phyloP scores from a whole-genome alignment of 1,140 invertebrate species.

The Papilio aristodemus region DNA sequence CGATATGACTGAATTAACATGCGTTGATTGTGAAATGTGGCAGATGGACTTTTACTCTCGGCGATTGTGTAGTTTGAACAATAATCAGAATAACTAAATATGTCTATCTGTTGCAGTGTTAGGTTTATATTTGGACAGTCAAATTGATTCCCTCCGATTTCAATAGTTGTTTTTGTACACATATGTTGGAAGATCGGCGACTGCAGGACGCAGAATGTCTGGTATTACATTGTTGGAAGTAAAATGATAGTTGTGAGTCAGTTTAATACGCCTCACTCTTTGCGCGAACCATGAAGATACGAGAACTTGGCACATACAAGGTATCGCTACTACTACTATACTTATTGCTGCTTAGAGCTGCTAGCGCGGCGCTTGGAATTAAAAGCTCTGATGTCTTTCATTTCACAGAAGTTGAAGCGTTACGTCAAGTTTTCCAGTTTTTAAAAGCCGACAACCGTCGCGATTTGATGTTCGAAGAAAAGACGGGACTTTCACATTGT shows the following conservation, averaged over 20 bases:
- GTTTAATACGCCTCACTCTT: too few species aligned
- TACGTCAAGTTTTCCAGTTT: background rate
- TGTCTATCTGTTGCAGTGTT: background rate
- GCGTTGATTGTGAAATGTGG: background rate
- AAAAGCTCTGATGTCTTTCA: conserved; percentile 4
- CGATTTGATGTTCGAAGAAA: background rate
- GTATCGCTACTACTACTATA: background rate
- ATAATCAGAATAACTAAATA: background rate
- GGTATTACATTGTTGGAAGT: too few species aligned
- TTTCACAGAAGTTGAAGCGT: background rate
- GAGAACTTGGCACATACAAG: too few species aligned
- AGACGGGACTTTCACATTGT: background rate
- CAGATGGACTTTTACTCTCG: background rate
- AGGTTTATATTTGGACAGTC: background rate
- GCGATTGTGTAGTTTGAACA: background rate
- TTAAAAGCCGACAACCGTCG: background rate
- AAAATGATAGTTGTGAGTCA: too few species aligned
- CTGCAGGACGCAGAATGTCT: too few species aligned
- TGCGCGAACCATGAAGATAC: too few species aligned
- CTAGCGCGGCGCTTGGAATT: background rate
- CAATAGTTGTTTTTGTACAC: too few species aligned
- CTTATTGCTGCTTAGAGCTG: background rate
- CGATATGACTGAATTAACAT: background rate
- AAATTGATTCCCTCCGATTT: too few species aligned
- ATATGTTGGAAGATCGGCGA: too few species aligned